Evolutionary conservation across 1,140 invertebrate species (phyloP), one percentile per base, ranked within the genome.

Genomic region (Zaprionus ghesquierei): DNA sequence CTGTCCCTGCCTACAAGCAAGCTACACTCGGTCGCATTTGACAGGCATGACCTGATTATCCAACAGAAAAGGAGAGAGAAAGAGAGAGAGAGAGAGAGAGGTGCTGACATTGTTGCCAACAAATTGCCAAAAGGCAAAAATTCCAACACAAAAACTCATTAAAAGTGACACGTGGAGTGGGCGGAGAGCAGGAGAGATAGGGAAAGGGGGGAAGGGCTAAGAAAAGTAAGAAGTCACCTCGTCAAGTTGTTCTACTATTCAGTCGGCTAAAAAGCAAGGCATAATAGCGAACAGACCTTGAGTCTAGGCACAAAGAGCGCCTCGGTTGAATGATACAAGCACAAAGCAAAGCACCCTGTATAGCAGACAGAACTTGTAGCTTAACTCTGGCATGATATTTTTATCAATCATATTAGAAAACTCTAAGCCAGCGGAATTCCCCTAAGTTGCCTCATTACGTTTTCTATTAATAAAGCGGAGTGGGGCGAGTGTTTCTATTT

Each of bases 51-150:
- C 58, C 79, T 70, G 79, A 82, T 82, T 81, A 81, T 78, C 70
- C 74, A 49, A n/a, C n/a, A n/a, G n/a, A n/a, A n/a, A n/a, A n/a
- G n/a, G 27, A 29, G 27, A 29, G 27, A 29, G 3, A 27, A 6
- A 27, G 25, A 27, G 25, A 2, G 25, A 27, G 25, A 27, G 25
- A 1, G 25, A 27, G 25, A 73, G 46, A 73, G 75, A 77, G 81
- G 66, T 69, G 74, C 74, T 77, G 78, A 81, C 78, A 77, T 65
- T 81, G 78, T 81, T 81, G 65, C 74, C 56, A 74, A 74, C 69
- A 81, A 80, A 72, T 75, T 79, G 44, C 44, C 53, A 46, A 27
- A 73, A 66, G 27, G 38, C 56, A 69, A 50, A 65, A 69, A 73
- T 27, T 69, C 55, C 50, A 44, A 69, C 69, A 77, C 44, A 70